Evolutionary conservation across 2,797 vertebrate species (phyloP).

Genomic region (Graptemys geographica): DNA sequence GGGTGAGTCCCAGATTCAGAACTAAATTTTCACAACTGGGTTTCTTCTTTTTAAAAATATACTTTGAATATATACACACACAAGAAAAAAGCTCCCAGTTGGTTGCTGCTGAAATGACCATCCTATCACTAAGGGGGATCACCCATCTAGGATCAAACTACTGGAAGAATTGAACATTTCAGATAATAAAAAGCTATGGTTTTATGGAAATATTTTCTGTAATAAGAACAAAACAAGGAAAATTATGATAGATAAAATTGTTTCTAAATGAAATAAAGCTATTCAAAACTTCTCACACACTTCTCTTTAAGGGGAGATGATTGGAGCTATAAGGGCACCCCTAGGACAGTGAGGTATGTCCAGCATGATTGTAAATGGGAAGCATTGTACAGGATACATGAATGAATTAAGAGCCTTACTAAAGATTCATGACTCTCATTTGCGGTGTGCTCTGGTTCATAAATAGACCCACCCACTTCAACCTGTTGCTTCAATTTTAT

Average conservation of each 20-base stretch:
- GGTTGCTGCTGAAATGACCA: background rate
- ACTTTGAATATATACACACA: background rate
- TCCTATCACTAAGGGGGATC: background rate
- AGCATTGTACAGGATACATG: background rate
- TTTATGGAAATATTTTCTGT: background rate
- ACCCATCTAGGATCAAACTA: background rate
- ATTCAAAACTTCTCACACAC: background rate
- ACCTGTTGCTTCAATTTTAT: background rate
- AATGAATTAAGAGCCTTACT: background rate
- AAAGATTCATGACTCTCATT: background rate
- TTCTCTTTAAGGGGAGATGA: background rate
- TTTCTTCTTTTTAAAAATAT: background rate
- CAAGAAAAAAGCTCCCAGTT: background rate
- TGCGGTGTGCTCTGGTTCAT: background rate
- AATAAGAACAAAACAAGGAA: background rate
- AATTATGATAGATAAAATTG: background rate
- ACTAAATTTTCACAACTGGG: background rate
- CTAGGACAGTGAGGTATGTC: background rate
- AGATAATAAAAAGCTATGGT: background rate
- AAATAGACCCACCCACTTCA: background rate
- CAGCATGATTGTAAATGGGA: background rate
- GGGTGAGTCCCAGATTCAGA: background rate
- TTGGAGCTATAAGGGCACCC: background rate
- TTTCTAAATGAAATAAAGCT: background rate
- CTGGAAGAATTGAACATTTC: background rate